Evolutionary conservation across 2,113 vertebrate species (phyloP), one percentile per base, ranked within the genome.

Genomic region (Neodontobutis hainanensis): DNA sequence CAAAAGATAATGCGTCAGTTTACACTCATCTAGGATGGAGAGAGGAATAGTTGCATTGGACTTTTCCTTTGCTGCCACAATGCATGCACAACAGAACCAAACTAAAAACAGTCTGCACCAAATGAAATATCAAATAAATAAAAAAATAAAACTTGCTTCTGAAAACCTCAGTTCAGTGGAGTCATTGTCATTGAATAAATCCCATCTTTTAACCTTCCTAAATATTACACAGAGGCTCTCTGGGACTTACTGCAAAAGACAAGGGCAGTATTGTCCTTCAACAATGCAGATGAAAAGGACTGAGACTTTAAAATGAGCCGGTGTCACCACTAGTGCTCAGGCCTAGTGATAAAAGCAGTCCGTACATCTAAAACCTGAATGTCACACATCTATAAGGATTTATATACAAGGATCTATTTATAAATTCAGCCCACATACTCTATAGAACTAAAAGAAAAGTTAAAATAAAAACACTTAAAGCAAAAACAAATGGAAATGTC

Each of bases 221-320:
- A n/a, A 45, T 50, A 36, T 80, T 73, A 27, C 58, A 35, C 51
- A 12, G n/a, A 36, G 40, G 14, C 14, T 32, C 47, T 68, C 44
- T 59, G 73, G 70, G 61, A 78, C n/a, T 46, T 11, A 35, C 16
- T 32, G 48, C 63, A 68, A 27, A 5, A 80, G 35, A 77, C 48
- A 74, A 7, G 9, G 58, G 42, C 51, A 38, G 16, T 19, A 16
- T 57, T 52, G 50, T 47, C 49, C 44, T 70, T 73, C 11, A 64
- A 47, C 12, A 61, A 42, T n/a, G 49, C 35, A 36, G 6, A 10
- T 0, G 34, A 44, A 56, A 8, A 52, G 49, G 36, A 63, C 12
- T 9, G 15, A 44, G 43, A 60, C 32, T 68, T 65, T 64, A 8
- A 59, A 68, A 65, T 55, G 48, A 47, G 27, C 44, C 8, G 8